Evolutionary conservation across 2,113 vertebrate genomes (phyloP), one percentile per base, ranked within the genome.

Genomic region (Platichthys stellatus): DNA sequence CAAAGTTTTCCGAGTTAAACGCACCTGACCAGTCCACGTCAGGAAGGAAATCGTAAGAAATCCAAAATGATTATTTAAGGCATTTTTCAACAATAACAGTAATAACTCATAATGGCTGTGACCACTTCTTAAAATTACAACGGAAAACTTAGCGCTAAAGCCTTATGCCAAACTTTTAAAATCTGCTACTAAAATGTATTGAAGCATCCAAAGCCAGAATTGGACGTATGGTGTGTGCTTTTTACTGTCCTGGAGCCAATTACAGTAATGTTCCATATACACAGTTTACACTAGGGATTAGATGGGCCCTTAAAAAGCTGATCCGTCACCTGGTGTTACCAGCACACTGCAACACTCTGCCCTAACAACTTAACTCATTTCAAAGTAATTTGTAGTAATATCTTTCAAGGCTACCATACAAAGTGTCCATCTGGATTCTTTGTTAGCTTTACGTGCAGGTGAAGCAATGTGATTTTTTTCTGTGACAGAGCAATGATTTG

Each of bases 181-280:
- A 77, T 59, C 20, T 71, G 61, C 54, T 61, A 28, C 69, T 85
- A 49, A 85, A 72, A 66, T 45, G 5, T 5, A 61, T 49, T 18
- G 26, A 75, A 67, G 53, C 38, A 7, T 47, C 53, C 47, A 56
- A 71, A 61, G 4, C 63, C 10, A 26, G 43, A 79, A 69, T 18
- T 38, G 72, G 69, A 73, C 4, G 24, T 38, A 57, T 17, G 38
- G 77, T 69, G 54, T 74, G 68, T 70, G 68, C 68, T 40, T 86
- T 80, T 85, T 70, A 81, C 73, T 74, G 65, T 84, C 61, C 65
- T 51, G 5, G 64, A 76, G 80, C 51, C 54, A 79, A 84, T 89
- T 88, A 82, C 73, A 72, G 72, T 72, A 38, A 81, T 73, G 67
- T 83, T 88, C 82, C 61, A 58, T 72, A 71, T 31, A 80, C 60